Percentiles rank a stretch among this genome's conserved stretches.
Evolutionary conservation across 2,113 vertebrate genomes (phyloP).

Genomic region (Ceyx margarethae): DNA sequence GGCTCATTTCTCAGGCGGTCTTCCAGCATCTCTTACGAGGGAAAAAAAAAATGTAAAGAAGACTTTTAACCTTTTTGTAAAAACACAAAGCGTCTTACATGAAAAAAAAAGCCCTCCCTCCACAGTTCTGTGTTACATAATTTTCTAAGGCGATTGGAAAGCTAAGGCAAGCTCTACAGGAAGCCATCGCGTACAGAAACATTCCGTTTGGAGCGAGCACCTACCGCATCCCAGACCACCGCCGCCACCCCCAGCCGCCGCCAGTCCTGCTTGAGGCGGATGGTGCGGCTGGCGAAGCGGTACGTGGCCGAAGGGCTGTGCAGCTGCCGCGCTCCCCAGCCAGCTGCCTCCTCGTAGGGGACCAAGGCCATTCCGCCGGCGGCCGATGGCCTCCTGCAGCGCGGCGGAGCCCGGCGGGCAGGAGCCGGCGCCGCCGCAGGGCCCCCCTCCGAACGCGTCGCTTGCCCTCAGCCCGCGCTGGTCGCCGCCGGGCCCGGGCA

Average conservation of each 20-base stretch:
- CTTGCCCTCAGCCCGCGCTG: neutral
- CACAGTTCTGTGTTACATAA: neutral
- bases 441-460: neutral
- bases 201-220: accelerated
- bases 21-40: neutral
- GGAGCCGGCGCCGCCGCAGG: neutral
- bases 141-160: neutral
- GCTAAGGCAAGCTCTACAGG: neutral
- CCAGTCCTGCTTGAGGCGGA: conserved; percentile 89
- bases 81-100: too few species aligned
- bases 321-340: conserved; percentile 80
- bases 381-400: neutral
- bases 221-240: conserved; percentile 95
- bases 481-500: neutral
- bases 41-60: neutral
- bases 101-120: neutral
- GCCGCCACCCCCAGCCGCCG: conserved; percentile 88
- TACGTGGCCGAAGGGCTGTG: conserved; percentile 81
- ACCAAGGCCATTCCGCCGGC: conserved; percentile 84
- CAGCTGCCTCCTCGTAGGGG: conserved; percentile 76
- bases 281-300: conserved; percentile 78
- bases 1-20: accelerated
- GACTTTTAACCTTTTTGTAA: neutral
- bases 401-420: neutral
- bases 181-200: accelerated